Percentiles rank a stretch among this genome's conserved stretches.
Conservation (phyloP, 2,888 invertebrate genomes). For the Serripes groenlandicus region DNA sequence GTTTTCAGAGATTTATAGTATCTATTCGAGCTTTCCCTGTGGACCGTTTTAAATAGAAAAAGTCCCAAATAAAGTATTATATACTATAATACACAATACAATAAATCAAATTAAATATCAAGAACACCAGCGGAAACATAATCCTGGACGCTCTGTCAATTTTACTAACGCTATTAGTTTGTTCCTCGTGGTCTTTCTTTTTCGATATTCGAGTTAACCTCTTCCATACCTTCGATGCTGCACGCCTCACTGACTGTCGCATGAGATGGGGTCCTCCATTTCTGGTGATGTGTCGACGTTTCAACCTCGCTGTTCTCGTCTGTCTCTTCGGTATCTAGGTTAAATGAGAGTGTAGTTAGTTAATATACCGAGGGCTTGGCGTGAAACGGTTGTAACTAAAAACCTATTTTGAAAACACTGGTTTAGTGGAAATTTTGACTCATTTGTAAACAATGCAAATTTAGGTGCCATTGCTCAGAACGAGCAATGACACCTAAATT, state of each 20-base stretch:
- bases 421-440: no score
- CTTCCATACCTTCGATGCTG: slow-evolving; percentile 64
- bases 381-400: no score
- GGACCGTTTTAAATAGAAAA: no score
- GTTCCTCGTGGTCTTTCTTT: slow-evolving; percentile 36
- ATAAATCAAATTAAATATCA: slow-evolving; percentile 94
- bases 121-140: slow-evolving; percentile 94
- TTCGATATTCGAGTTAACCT: slow-evolving; percentile 53
- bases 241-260: slow-evolving; percentile 56
- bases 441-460: no score
- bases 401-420: no score
- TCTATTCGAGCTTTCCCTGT: no score
- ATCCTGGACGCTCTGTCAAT: slow-evolving; percentile 93
- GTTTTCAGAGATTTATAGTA: no score
- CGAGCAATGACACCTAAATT: no score
- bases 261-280: slow-evolving; percentile 52
- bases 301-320: slow-evolving; percentile 52
- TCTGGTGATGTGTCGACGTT: slow-evolving; percentile 35
- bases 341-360: no score
- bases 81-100: slow-evolving; percentile 88
- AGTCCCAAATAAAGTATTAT: no score
- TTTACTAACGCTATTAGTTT: slow-evolving; percentile 91
- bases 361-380: no score
- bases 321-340: slow-evolving; percentile 34
- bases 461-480: no score